Percentiles rank a stretch among this genome's conserved stretches.
Evolutionary conservation across 2,888 invertebrate genomes (phyloP).

Genomic region (Amiota minor): DNA sequence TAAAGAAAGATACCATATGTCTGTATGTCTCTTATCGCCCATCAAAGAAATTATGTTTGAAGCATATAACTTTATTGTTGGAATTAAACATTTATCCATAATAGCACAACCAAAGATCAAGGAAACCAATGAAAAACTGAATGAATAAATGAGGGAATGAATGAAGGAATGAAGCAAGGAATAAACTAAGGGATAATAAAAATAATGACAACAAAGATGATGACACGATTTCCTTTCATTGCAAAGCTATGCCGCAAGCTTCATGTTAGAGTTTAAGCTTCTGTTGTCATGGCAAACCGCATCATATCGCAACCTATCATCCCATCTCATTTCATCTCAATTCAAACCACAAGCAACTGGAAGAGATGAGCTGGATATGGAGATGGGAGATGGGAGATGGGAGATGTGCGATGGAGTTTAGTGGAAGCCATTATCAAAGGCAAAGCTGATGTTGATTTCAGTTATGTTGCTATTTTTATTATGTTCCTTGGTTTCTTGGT

Average conservation of each 20-base stretch:
- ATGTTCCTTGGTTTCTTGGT: not conserved
- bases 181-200: not conserved
- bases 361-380: not conserved
- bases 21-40: too few species aligned
- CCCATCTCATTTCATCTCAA: not conserved
- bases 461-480: constrained; percentile 20
- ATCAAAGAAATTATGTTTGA: too few species aligned
- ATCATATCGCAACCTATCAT: not conserved
- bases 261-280: constrained; percentile 21
- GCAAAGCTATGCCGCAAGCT: constrained; percentile 20
- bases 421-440: not conserved
- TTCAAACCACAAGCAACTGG: too few species aligned
- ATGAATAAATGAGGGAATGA: too few species aligned
- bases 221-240: constrained; percentile 9
- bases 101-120: too few species aligned
- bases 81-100: too few species aligned
- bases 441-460: constrained; percentile 12
- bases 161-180: too few species aligned
- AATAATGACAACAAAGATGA: constrained; percentile 15
- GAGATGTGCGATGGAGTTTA: not conserved
- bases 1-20: too few species aligned
- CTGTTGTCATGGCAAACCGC: constrained; percentile 6
- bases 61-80: too few species aligned
- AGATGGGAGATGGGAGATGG: not conserved
- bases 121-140: too few species aligned